These are phyloP conservation scores for Centruroides vittatus DNA, from an alignment of 1,140 invertebrate species.

Conservation along the genomic window DNA sequence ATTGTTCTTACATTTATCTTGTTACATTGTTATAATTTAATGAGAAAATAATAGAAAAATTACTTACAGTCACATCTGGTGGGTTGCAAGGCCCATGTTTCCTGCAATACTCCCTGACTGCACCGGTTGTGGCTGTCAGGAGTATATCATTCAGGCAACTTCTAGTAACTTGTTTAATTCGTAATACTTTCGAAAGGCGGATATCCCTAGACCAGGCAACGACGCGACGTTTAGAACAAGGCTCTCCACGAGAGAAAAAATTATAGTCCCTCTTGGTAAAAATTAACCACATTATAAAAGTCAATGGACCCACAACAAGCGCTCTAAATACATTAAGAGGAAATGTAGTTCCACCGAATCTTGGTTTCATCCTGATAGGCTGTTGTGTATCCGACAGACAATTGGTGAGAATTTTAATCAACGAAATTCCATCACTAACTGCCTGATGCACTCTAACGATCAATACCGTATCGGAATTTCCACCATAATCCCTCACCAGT, in stretches of 20 bases:
- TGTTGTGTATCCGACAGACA: slow-evolving; percentile 33
- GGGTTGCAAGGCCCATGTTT: slow-evolving; percentile 32
- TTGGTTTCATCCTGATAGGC: slow-evolving; percentile 22
- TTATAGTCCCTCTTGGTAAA: slow-evolving; percentile 24
- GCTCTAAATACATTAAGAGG: slow-evolving; percentile 33
- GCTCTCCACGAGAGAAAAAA: slow-evolving; percentile 22
- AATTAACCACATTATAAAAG: slow-evolving; percentile 35
- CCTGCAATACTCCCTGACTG: slow-evolving; percentile 35
- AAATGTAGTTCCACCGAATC: slow-evolving; percentile 32
- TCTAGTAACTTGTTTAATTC: slow-evolving; percentile 37
- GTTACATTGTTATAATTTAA: no score
- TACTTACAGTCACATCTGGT: slow-evolving; percentile 33
- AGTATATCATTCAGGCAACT: slow-evolving; percentile 40
- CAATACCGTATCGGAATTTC: slow-evolving; percentile 33
- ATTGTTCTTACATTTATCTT: no score
- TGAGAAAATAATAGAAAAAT: not conserved
- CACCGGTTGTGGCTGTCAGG: slow-evolving; percentile 36
- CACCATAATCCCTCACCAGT: slow-evolving; percentile 32
- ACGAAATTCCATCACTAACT: slow-evolving; percentile 39
- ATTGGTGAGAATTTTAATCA: slow-evolving; percentile 36
- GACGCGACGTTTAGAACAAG: slow-evolving; percentile 22
- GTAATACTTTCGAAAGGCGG: slow-evolving; percentile 26
- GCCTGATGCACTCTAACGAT: slow-evolving; percentile 40
- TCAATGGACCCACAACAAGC: slow-evolving; percentile 37
- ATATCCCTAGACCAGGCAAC: slow-evolving; percentile 36